These are phyloP conservation scores for Lysandra bellargus DNA, from an alignment of 2,888 invertebrate species.

Conservation along the genomic window DNA sequence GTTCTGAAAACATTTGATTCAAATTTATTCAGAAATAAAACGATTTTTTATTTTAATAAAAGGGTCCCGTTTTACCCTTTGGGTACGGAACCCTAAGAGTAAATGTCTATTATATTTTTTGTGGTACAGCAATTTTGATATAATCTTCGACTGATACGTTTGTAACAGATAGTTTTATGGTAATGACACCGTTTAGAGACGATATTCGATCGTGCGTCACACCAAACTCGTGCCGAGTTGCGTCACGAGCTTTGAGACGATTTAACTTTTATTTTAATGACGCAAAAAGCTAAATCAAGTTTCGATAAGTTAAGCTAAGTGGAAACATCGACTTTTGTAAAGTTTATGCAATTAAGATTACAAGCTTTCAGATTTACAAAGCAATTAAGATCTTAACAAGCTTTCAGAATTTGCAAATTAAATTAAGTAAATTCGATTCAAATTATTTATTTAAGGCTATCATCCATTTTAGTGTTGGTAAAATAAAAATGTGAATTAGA, in stretches of 20 bases:
- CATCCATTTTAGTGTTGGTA: no score
- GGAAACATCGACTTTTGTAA: not conserved
- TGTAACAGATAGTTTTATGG: not conserved
- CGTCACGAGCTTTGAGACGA: constrained; percentile 3
- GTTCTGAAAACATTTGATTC: no score
- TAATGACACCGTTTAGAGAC: not conserved
- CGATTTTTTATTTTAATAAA: no score
- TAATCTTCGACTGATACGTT: not conserved
- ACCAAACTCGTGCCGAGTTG: not conserved
- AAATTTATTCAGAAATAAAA: no score
- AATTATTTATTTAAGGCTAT: no score
- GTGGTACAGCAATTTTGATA: not conserved
- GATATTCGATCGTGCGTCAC: not conserved
- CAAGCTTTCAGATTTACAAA: not conserved
- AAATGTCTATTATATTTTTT: not conserved
- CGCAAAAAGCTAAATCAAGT: constrained; percentile 11
- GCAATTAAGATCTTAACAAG: not conserved
- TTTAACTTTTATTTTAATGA: not conserved
- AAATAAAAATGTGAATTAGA: no score
- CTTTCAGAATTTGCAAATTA: not conserved
- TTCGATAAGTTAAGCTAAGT: not conserved
- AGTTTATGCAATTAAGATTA: not conserved
- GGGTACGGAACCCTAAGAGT: no score
- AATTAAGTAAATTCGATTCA: no score
- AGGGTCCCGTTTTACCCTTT: no score